These are phyloP conservation scores for Mystacornis crossleyi DNA, from an alignment of 2,113 vertebrate genomes.

Conservation along the genomic window DNA sequence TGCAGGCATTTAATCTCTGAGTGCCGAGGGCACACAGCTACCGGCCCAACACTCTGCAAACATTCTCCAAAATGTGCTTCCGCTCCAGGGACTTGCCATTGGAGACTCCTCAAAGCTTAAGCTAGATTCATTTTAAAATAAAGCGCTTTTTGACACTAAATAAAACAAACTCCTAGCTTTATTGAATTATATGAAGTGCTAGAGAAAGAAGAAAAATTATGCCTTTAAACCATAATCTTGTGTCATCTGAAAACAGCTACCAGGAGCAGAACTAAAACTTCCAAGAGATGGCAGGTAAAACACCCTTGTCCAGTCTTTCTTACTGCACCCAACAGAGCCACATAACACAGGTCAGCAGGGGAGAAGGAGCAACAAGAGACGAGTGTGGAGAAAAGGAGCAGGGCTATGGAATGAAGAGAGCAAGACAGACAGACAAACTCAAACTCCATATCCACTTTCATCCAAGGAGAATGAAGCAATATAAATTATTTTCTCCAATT, in stretches of 20 bases:
- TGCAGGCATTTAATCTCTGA: conserved; percentile 28
- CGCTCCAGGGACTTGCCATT: neutral
- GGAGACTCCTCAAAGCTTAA: conserved; percentile 27
- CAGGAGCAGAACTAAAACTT: neutral
- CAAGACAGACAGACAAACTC: neutral
- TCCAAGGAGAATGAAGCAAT: neutral
- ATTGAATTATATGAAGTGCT: conserved; percentile 13
- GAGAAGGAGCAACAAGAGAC: neutral
- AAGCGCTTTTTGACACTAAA: conserved; percentile 29
- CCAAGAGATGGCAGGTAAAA: neutral
- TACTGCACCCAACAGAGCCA: neutral
- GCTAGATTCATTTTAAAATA: conserved; percentile 25
- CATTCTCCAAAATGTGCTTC: neutral
- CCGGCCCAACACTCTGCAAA: neutral
- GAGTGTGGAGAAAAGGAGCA: neutral
- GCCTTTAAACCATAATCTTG: neutral
- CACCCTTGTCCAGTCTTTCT: neutral
- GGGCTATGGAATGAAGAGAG: neutral
- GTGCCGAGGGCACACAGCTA: neutral
- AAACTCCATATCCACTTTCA: neutral
- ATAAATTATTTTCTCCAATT: neutral
- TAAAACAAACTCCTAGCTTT: conserved; percentile 23
- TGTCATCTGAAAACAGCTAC: neutral
- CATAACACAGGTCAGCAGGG: neutral
- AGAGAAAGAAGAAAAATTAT: neutral